A percentile compares a stretch with the other conserved stretches of the same genome.
These are phyloP conservation scores for Cyrtonyx montezumae DNA, from an alignment of 2,113 vertebrate species.

Conservation along the genomic window DNA sequence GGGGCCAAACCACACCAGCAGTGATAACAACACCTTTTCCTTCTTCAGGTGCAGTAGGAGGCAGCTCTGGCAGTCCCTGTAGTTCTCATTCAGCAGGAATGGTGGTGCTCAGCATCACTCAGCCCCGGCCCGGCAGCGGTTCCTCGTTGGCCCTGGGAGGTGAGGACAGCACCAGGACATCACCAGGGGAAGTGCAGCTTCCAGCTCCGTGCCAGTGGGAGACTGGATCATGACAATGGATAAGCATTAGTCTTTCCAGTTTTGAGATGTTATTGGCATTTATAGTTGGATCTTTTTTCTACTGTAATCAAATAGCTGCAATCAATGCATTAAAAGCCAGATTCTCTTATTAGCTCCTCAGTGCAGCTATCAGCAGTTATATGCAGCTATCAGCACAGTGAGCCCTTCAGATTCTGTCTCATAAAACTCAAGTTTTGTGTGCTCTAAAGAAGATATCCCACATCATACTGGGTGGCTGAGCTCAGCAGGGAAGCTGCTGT, in stretches of 20 bases:
- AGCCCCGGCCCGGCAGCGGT: background rate
- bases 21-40: background rate
- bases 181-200: background rate
- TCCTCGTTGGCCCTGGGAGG: background rate
- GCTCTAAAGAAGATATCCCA: background rate
- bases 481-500: fast-evolving
- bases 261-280: background rate
- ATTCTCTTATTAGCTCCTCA: background rate
- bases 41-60: background rate
- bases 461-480: fast-evolving
- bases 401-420: background rate
- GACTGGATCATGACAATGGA: fast-evolving
- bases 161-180: fast-evolving
- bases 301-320: background rate
- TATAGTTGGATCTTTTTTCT: background rate
- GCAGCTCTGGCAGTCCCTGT: constrained; percentile 2
- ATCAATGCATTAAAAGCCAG: constrained; percentile 27
- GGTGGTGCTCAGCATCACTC: background rate
- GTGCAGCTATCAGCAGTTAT: background rate
- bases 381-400: fast-evolving
- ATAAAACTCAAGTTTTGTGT: background rate
- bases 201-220: fast-evolving
- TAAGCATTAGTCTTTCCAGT: background rate
- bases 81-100: background rate
- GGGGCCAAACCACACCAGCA: background rate